Base-by-base conservation (phyloP, 2,113 vertebrate species). In the Coptodon rendalli region DNA sequence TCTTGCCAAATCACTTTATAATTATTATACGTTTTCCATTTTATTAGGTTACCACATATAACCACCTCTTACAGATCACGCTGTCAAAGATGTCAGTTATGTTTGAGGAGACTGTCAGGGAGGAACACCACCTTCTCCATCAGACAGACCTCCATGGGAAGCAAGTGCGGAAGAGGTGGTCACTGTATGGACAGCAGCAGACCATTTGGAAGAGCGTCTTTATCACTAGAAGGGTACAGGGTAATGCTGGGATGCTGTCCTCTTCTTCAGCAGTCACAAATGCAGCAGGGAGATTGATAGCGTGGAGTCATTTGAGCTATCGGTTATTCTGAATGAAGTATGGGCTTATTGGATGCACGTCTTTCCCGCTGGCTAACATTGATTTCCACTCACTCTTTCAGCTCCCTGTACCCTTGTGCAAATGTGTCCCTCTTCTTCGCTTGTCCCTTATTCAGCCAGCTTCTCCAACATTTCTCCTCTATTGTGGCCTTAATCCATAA, bases 261-360 rank as follows among this genome's bases (percentile, higher is more conserved):
- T 94, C 87, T 82, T 89, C 61, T 84, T 52, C 17, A 86, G 85
- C 71, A 38, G n/a, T 91, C 89, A 82, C 85, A 83, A 61, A 80
- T 24, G 81, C 54, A 76, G 63, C 80, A 93, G 87, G 88, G 90
- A 95, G 95, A 96, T 94, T 95, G 95, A 96, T 96, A 73, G 93
- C 85, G 22, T 27, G 80, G 86, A 92, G 93, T 90, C 87, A 87
- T 94, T 92, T 94, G 94, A 92, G 84, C 88, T 90, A 93, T 94
- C 89, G 93, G 92, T 95, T 95, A 96, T 95, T 96, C 93, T 93
- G 91, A 95, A 95, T 94, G 95, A 94, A 92, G 92, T 90, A 94
- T 92, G 93, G 93, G 92, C 85, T 91, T 95, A 95, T 94, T 91
- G 92, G 91, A 83, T n/a, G 54, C 71, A 29, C 89, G 90, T 86